Base-by-base conservation (phyloP, 2,113 vertebrate species). In the Tursiops truncatus region DNA sequence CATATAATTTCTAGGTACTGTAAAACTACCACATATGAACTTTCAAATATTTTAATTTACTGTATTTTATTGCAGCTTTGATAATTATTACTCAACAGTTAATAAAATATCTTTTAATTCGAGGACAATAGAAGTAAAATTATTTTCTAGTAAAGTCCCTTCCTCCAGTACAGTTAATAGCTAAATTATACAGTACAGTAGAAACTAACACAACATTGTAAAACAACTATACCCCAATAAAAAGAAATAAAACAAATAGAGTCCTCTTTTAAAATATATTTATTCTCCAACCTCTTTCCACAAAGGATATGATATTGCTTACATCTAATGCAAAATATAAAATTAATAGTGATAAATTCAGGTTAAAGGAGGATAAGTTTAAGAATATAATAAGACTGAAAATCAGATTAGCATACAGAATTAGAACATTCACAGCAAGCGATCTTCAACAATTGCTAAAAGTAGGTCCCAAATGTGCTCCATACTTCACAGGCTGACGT, bases 51-150 rank as follows among this genome's bases (percentile, higher is more conserved):
- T 89, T 95, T 73, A 85, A 86, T 84, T 36, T 62, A 77, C 1
- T 44, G 1, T 62, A 26, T 91, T 74, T 87, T 62, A 89, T 63
- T 56, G 15, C 0, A 58, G 4, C 8, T 71, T 71, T 67, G 50
- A 3, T 91, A 53, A 89, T 73, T 93, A 36, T 79, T 84, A 82
- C 2, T 0, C 6, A 41, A 50, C 1, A 50, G 4, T 82, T 71
- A 89, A 68, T 92, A 9, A 82, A 92, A 93, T 79, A 83, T 26
- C 60, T 58, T 89, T 60, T 93, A 79, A 94, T 60, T 88, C 18
- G 81, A 91, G 31, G 1, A 56, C 5, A n/a, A 73, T 7, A 67
- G 20, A 23, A 41, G 38, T 88, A 62, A 50, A 96, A 87, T 95
- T 4, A n/a, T 62, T 86, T 92, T 71, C 5, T 50, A 12, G 5